These are phyloP conservation scores for Liolophura sinensis DNA, from an alignment of 1,140 invertebrate genomes.

Conservation along the genomic window DNA sequence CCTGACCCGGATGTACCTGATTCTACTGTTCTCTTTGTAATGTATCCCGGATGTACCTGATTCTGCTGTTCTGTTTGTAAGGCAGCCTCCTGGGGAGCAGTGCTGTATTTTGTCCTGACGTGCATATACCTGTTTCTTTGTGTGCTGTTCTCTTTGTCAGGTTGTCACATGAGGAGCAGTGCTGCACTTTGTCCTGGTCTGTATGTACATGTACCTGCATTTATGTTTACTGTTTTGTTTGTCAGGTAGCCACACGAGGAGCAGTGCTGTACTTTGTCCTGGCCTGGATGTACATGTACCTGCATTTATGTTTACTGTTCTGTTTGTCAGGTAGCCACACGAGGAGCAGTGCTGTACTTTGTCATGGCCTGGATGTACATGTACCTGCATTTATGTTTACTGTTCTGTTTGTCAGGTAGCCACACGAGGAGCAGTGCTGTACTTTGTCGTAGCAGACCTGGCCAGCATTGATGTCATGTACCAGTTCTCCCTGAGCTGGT, in stretches of 20 bases:
- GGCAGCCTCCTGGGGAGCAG: no score
- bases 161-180: no score
- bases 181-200: no score
- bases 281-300: neutral
- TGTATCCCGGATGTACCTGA: slow-evolving; percentile 53
- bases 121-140: no score
- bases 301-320: slow-evolving; percentile 13
- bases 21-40: slow-evolving; percentile 44
- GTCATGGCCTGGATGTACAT: neutral
- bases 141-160: no score
- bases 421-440: slow-evolving; percentile 55
- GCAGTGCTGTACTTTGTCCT: neutral
- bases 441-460: slow-evolving; percentile 57
- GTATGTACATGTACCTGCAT: no score
- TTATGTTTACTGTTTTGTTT: no score
- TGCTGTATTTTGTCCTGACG: no score
- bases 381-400: slow-evolving; percentile 23
- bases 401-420: slow-evolving; percentile 44
- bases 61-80: slow-evolving; percentile 2
- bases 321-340: no score
- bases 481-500: slow-evolving; percentile 58
- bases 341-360: neutral
- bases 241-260: neutral
- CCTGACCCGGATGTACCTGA: no score
- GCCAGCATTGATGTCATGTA: slow-evolving; percentile 58